A percentile compares a stretch with the other conserved stretches of the same genome.
Evolutionary conservation across 2,113 vertebrate genomes (phyloP).

Genomic region (Scortum barcoo): DNA sequence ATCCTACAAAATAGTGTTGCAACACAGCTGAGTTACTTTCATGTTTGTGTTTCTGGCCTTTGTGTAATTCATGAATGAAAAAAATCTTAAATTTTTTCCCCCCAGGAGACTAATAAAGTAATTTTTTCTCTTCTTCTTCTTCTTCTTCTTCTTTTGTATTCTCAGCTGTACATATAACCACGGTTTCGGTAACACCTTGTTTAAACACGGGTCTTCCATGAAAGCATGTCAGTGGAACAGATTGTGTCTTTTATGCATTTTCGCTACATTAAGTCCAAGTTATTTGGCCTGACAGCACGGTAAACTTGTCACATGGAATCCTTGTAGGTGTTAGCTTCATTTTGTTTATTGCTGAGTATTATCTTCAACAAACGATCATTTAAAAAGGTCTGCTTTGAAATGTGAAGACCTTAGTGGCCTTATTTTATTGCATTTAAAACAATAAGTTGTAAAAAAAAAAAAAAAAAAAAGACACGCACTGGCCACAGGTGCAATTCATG

Average conservation of each 20-base stretch:
- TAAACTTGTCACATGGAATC: not conserved
- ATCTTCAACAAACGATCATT: not conserved
- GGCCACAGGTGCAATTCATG: too few species aligned
- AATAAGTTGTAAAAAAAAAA: too few species aligned
- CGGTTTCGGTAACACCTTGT: slow-evolving; percentile 1
- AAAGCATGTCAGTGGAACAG: not conserved
- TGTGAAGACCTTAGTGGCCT: too few species aligned
- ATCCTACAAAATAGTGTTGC: not conserved
- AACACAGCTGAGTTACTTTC: not conserved
- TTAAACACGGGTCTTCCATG: not conserved
- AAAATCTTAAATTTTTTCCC: too few species aligned
- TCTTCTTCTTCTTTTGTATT: not conserved
- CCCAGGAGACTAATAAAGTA: too few species aligned
- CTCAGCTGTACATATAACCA: not conserved
- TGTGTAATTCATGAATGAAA: too few species aligned
- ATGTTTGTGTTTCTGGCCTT: too few species aligned
- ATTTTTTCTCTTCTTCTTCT: not conserved
- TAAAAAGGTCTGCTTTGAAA: not conserved
- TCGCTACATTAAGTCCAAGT: not conserved
- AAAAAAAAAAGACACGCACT: too few species aligned
- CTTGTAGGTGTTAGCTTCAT: not conserved
- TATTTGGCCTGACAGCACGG: not conserved
- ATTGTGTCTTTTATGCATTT: not conserved
- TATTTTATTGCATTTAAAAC: too few species aligned
- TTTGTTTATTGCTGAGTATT: not conserved